Percentiles rank a stretch among this genome's conserved stretches.
Conservation (phyloP, 2,888 invertebrate species). For the Sarcophaga carnaria region DNA sequence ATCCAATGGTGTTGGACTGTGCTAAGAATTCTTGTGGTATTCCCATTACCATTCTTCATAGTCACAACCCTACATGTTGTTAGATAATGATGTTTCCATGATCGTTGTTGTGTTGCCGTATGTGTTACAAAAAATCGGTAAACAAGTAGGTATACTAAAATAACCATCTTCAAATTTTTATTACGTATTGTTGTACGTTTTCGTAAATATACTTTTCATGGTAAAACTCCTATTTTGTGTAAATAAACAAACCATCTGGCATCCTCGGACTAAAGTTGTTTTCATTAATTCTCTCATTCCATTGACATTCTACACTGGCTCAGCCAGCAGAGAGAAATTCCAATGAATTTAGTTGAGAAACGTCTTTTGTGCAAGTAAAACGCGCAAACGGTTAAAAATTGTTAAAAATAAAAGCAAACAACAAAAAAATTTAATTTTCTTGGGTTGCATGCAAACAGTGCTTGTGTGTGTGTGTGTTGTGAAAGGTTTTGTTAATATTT, state of each 20-base stretch:
- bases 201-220: not conserved
- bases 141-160: too few relatives aligned
- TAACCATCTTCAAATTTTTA: too few relatives aligned
- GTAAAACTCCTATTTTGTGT: not conserved
- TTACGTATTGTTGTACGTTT: too few relatives aligned
- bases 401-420: slow-evolving; percentile 8
- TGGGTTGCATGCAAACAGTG: slow-evolving; percentile 12
- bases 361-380: slow-evolving; percentile 63
- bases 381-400: slow-evolving; percentile 59
- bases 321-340: slow-evolving; percentile 61
- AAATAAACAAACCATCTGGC: slow-evolving; percentile 8
- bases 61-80: too few relatives aligned
- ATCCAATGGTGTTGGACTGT: too few relatives aligned
- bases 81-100: too few relatives aligned
- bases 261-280: slow-evolving; percentile 1
- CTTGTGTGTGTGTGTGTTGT: slow-evolving; percentile 3
- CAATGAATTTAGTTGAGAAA: slow-evolving; percentile 70
- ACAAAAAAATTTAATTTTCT: not conserved
- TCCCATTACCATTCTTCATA: too few relatives aligned
- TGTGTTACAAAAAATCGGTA: too few relatives aligned
- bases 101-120: too few relatives aligned
- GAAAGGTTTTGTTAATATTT: not conserved
- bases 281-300: slow-evolving; percentile 43
- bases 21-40: too few relatives aligned
- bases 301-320: slow-evolving; percentile 63